phyloP scores from a whole-genome alignment of 2,888 invertebrate genomes.

The Mesodorylaimus sp. region DNA sequence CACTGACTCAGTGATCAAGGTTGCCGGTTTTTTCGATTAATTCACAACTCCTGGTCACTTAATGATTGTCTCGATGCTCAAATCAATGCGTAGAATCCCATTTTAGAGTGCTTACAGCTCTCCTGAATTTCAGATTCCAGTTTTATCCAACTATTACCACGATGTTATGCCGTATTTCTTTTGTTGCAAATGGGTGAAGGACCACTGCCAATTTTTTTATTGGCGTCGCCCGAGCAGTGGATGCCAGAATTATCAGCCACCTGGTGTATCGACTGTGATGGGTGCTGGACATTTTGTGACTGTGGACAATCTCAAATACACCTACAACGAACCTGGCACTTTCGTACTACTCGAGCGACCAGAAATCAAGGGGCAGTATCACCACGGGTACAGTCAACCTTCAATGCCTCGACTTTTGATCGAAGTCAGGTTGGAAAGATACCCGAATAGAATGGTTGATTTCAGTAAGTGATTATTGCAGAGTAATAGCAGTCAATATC shows the following conservation, averaged over 20 bases:
- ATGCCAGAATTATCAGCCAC: slow-evolving; percentile 83
- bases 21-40: too few relatives aligned
- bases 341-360: too few relatives aligned
- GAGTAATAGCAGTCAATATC: too few relatives aligned
- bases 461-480: slow-evolving; percentile 19
- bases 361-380: too few relatives aligned
- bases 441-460: slow-evolving; percentile 27
- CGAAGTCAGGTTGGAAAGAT: slow-evolving; percentile 24
- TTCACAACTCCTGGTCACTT: too few relatives aligned
- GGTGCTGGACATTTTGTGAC: slow-evolving; percentile 86
- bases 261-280: slow-evolving; percentile 67
- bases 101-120: too few relatives aligned
- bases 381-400: too few relatives aligned
- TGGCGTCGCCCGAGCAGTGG: slow-evolving; percentile 74
- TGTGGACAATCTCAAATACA: slow-evolving; percentile 71
- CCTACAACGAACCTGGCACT: slow-evolving; percentile 84
- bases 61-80: too few relatives aligned
- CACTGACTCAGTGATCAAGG: too few relatives aligned
- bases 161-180: slow-evolving; percentile 82
- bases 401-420: slow-evolving; percentile 22
- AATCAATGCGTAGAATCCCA: too few relatives aligned
- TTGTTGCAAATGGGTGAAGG: slow-evolving; percentile 83
- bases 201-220: slow-evolving; percentile 81
- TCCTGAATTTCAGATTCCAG: slow-evolving; percentile 65
- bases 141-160: slow-evolving; percentile 82